Percentiles rank a stretch among this genome's conserved stretches.
Conservation (phyloP, 2,888 invertebrate genomes). For the Eupithecia centaureata region DNA sequence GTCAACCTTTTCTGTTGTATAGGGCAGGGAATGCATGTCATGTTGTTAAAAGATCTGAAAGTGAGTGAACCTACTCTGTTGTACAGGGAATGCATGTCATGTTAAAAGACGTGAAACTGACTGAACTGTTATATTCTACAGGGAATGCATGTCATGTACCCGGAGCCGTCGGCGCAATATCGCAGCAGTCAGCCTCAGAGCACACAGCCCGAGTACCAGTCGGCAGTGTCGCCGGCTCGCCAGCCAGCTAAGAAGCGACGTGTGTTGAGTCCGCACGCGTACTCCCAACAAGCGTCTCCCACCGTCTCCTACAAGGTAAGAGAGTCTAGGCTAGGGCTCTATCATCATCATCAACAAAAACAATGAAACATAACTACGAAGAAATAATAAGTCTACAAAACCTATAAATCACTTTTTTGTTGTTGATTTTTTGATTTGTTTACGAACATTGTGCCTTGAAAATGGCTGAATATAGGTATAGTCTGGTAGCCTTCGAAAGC, state of each 20-base stretch:
- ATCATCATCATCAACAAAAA: too few relatives aligned
- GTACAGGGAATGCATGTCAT: too few relatives aligned
- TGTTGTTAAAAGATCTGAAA: too few relatives aligned
- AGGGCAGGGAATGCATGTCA: too few relatives aligned
- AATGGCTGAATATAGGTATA: neutral
- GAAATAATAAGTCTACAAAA: too few relatives aligned
- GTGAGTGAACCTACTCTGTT: too few relatives aligned
- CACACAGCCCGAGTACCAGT: slow-evolving; percentile 67
- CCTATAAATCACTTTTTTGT: too few relatives aligned
- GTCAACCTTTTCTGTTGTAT: too few relatives aligned
- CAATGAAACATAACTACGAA: too few relatives aligned
- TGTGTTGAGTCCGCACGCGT: slow-evolving; percentile 66
- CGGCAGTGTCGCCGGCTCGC: slow-evolving; percentile 73
- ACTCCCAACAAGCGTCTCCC: slow-evolving; percentile 56
- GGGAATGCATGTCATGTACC: slow-evolving; percentile 95
- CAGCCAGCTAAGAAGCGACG: slow-evolving; percentile 77
- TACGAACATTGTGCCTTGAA: too few relatives aligned
- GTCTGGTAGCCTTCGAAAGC: neutral
- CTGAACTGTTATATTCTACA: slow-evolving; percentile 56
- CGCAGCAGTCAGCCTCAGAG: slow-evolving; percentile 76
- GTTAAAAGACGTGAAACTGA: neutral
- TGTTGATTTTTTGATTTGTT: too few relatives aligned
- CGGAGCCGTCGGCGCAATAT: slow-evolving; percentile 80
- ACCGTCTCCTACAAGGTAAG: slow-evolving; percentile 72
- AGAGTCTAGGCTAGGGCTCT: neutral